Base-by-base conservation (phyloP, 2,888 invertebrate species). In the Calliopum simillimum region DNA sequence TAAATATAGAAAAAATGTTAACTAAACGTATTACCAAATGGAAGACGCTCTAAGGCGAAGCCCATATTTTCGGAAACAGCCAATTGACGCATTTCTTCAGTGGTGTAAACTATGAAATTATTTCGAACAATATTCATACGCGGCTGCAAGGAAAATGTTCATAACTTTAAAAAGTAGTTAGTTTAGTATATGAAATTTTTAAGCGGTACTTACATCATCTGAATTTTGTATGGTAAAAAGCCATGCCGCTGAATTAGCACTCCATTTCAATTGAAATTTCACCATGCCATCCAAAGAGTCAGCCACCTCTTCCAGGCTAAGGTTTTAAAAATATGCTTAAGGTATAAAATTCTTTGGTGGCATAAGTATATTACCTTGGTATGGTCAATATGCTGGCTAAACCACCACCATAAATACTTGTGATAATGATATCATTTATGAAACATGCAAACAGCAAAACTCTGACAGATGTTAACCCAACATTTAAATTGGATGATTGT, bases 231-330 rank as follows among this genome's bases (percentile, higher is more conserved):
- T 86, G 0, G 91, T 89, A 71, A 88, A 88, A 71, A 90, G 88
- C 92, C 92, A 93, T 5, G 90, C 92, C 71, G 90, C 89, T 25
- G 90, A 90, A 0, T 90, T 91, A 0, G 90, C 92, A 0, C 89
- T 90, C 92, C 92, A 92, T 71, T 87, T 84, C 43, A 91, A 77
- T 3, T 87, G 83, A 73, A 89, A 88, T n/a, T 87, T 86, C 0
- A 88, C 88, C 70, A 93, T 85, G 69, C 92, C 90, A 61, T 89
- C 85, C 2, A 90, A 86, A 0, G 90, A 90, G 74, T 91, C 89
- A 8, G 92, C 89, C 0, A 91, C 88, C 59, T 88, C 87, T 61
- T 89, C 89, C 75, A 89, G 90, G 73, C 88, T 88, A 67, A 33
- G 8, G 2, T 33, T n/a, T 33, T n/a, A 2, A 64, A 23, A 21